These are phyloP conservation scores for Clupea harengus DNA, from an alignment of 2,113 vertebrate genomes.

Conservation along the genomic window DNA sequence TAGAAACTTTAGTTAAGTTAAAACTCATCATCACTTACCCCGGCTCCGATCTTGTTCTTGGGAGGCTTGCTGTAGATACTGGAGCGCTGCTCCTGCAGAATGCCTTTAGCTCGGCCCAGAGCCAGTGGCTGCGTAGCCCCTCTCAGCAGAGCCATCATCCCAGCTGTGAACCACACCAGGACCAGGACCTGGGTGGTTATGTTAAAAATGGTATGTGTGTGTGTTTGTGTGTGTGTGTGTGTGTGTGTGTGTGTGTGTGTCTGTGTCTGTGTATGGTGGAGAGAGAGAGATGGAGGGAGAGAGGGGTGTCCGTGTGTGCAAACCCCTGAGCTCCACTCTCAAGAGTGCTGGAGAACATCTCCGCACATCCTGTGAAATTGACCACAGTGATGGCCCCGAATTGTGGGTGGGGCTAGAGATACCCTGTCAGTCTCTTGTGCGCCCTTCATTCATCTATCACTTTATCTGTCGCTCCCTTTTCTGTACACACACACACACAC, in stretches of 20 bases:
- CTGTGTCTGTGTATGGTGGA: neutral
- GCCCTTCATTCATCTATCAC: neutral
- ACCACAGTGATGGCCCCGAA: slow-evolving; percentile 17
- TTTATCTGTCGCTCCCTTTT: neutral
- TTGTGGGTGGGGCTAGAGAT: slow-evolving; percentile 31
- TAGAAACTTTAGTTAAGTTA: neutral
- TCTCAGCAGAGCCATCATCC: slow-evolving; percentile 43
- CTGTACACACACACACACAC: neutral
- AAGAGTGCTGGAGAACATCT: slow-evolving; percentile 27
- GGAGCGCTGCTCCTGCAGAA: slow-evolving; percentile 44
- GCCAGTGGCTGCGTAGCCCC: slow-evolving; percentile 18
- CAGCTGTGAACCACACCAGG: neutral
- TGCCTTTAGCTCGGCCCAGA: slow-evolving; percentile 25
- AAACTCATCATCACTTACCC: slow-evolving; percentile 49
- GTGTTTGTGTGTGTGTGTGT: neutral
- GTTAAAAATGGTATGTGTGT: neutral
- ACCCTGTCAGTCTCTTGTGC: neutral
- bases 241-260: neutral
- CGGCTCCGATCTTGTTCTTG: slow-evolving; percentile 58
- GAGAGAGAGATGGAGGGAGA: slow-evolving; percentile 3
- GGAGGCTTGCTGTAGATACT: slow-evolving; percentile 64
- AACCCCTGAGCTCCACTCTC: slow-evolving; percentile 37
- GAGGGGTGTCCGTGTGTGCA: slow-evolving; percentile 19
- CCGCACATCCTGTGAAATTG: slow-evolving; percentile 31
- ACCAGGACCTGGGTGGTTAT: neutral